Evolutionary conservation across 2,797 vertebrate genomes (phyloP), one percentile per base, ranked within the genome.

Genomic region (Columba guinea): DNA sequence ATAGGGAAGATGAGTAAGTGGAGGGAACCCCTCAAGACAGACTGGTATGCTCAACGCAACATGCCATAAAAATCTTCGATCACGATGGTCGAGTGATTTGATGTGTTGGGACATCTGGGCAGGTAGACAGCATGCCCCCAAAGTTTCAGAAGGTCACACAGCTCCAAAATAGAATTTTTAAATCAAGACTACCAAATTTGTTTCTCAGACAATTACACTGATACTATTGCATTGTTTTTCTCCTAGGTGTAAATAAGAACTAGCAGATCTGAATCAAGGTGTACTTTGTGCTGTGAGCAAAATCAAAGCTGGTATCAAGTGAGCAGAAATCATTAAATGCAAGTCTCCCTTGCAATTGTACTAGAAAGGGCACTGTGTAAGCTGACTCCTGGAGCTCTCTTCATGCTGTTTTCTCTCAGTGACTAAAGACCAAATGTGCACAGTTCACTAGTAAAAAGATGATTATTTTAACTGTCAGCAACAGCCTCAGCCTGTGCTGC

Each of bases 381-480:
- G 75, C 56, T 68, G 27, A 26, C 48, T 87, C 35, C 51, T 18
- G 4, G 63, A 78, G 65, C 24, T 51, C 52, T 55, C 75, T 75
- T 44, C 21, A 17, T 51, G 34, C 41, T 89, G 39, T 86, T 82
- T 82, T 83, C 82, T 86, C 56, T 52, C 65, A 81, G 48, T 30
- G n/a, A 74, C 26, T 95, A 69, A 77, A 81, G 56, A 94, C 37
- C 74, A 59, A 74, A 64, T 28, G 20, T 52, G 48, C 53, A 79
- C 49, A 84, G 53, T 64, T 95, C 80, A 59, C 84, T 63, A 58
- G 30, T 35, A 88, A 94, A 84, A 89, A 75, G 35, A 30, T 58
- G 60, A 46, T 78, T 85, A 74, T 89, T 95, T 90, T 62, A 80
- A 84, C 81, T 88, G 86, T 80, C 94, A 91, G 64, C 84, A 77